Percentiles rank a stretch among this genome's conserved stretches.
These are phyloP conservation scores for Meteorus sp. DNA, from an alignment of 1,140 invertebrate genomes.

Conservation along the genomic window DNA sequence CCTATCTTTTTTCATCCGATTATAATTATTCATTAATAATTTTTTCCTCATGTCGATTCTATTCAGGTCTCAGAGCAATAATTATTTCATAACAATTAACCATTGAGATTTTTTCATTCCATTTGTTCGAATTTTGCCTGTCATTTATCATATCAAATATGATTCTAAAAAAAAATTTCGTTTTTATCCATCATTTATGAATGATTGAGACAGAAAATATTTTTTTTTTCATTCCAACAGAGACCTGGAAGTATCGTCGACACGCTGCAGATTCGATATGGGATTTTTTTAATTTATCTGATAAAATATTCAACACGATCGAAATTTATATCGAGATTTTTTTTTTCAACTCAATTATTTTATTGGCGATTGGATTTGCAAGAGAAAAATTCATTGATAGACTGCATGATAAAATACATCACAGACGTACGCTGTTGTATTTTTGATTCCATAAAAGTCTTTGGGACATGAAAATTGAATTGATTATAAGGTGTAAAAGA, in stretches of 20 bases:
- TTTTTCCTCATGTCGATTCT: not conserved
- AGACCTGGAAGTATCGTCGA: conserved; percentile 20
- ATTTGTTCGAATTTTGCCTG: not conserved
- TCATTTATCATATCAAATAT: not conserved
- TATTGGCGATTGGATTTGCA: not conserved
- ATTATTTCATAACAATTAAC: no score
- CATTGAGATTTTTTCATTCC: no score
- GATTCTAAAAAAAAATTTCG: no score
- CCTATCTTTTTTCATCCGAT: no score
- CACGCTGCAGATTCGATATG: conserved; percentile 20
- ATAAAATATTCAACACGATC: not conserved
- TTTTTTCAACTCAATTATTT: not conserved
- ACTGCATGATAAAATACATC: conserved; percentile 24
- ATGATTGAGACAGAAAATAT: no score
- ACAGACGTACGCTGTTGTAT: conserved; percentile 51
- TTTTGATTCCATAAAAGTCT: conserved; percentile 8
- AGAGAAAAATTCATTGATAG: no score
- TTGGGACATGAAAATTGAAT: conserved; percentile 26
- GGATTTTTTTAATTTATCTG: not conserved
- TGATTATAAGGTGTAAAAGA: conserved; percentile 30
- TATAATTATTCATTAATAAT: no score
- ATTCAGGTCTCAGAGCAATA: no score
- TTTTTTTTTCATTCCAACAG: not conserved
- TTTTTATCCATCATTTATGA: not conserved
- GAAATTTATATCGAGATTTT: not conserved